These are phyloP conservation scores for Megaceryle torquata DNA, from an alignment of 2,113 vertebrate genomes.

Conservation along the genomic window DNA sequence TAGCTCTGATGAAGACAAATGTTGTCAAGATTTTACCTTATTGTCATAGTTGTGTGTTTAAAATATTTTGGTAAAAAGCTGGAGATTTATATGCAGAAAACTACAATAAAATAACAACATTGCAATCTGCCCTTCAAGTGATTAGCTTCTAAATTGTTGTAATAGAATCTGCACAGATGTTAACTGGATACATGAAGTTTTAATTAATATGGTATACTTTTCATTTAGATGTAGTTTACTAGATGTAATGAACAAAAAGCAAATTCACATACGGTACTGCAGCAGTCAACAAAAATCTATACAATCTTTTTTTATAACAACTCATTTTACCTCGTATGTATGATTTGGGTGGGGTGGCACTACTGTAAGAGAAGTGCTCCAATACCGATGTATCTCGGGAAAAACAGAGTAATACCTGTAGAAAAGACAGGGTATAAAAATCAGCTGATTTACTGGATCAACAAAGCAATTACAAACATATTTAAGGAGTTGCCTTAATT, in stretches of 20 bases:
- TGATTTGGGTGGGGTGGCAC: constrained; percentile 92
- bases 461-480: not conserved
- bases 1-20: not conserved
- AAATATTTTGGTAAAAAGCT: not conserved
- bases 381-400: constrained; percentile 91
- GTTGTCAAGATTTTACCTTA: not conserved
- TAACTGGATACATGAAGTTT: not conserved
- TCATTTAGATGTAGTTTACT: not conserved
- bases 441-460: not conserved
- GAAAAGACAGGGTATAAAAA: constrained; percentile 3
- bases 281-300: not conserved
- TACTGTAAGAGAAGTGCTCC: constrained; percentile 92
- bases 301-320: not conserved
- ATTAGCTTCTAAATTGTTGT: not conserved
- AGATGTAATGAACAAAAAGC: not conserved
- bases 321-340: constrained; percentile 86
- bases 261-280: not conserved
- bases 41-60: not conserved
- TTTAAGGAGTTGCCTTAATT: not conserved
- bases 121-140: not conserved
- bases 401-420: constrained; percentile 93
- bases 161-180: not conserved
- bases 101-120: not conserved
- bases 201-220: not conserved
- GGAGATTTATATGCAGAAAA: not conserved